Evolutionary conservation across 2,113 vertebrate genomes (phyloP), one percentile per base, ranked within the genome.

Genomic region (Alligator mississippiensis): DNA sequence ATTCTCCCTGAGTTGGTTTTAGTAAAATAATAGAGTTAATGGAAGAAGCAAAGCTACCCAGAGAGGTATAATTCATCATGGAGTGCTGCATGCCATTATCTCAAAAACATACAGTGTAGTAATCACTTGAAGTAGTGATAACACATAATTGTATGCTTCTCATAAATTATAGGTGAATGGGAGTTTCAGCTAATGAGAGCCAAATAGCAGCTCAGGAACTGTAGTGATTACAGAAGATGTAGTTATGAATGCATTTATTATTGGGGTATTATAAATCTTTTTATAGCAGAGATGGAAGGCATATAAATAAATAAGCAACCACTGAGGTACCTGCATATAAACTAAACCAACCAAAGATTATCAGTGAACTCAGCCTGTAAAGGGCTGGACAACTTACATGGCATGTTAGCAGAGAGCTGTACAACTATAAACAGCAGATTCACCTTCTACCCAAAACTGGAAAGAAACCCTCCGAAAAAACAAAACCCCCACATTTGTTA

Each of bases 161-260:
- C 97, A 89, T 94, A 97, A 98, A 98, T 98, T 98, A 98, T 60
- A 98, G 97, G 97, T 98, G 98, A 98, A 97, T 98, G 97, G 97
- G 98, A 98, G 97, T 93, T 97, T 94, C 93, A 95, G 70, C 96
- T 98, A 98, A 98, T 97, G 97, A 98, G 97, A 95, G 95, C 88
- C 96, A 96, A 98, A 98, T 92, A 96, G 95, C 94, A 95, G 95
- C 95, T 95, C 96, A 93, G 97, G 94, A 97, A 60, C 94, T 62
- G 93, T 59, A 77, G 95, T 98, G 98, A 98, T 98, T 98, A 98
- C 94, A 91, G 94, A 93, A 98, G 97, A 98, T 97, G 97, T 94
- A 93, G 93, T 94, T 97, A 95, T 97, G 96, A 98, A 97, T 96
- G 95, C 96, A 96, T 97, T 97, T 97, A 93, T 97, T 98, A 97